Evolutionary conservation across 2,888 invertebrate genomes (phyloP).

Genomic region (Hypena proboscidalis): DNA sequence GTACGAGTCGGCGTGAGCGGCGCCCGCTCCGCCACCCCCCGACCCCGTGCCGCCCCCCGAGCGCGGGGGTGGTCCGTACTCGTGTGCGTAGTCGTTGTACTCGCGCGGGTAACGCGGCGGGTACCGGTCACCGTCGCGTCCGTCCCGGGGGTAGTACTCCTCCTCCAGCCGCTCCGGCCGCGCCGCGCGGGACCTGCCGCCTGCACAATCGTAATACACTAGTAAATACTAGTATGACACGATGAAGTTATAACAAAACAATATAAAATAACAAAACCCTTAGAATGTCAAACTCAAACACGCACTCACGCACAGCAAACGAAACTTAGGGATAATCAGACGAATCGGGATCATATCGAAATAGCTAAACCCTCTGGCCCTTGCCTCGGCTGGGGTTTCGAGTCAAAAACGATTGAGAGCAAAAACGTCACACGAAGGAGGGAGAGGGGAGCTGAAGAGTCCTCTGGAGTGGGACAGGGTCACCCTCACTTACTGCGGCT

Average conservation of each 20-base stretch:
- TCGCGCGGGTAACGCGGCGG: constrained; percentile 57
- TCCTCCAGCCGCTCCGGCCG: constrained; percentile 85
- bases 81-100: constrained; percentile 53
- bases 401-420: constrained; percentile 10
- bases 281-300: constrained; percentile 31
- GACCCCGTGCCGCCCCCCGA: constrained; percentile 40
- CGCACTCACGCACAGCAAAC: constrained; percentile 45
- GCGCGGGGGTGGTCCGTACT: constrained; percentile 46
- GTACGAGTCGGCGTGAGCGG: constrained; percentile 47
- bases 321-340: constrained; percentile 39
- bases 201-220: constrained; percentile 41
- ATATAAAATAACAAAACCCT: constrained; percentile 12
- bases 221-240: background rate
- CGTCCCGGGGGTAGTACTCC: constrained; percentile 80
- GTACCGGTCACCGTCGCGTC: constrained; percentile 62
- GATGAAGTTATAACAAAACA: background rate
- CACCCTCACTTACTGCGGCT: constrained; percentile 70
- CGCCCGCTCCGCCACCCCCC: constrained; percentile 47
- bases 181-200: constrained; percentile 76
- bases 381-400: constrained; percentile 31
- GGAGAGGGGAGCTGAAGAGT: constrained; percentile 14
- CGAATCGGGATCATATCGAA: constrained; percentile 10
- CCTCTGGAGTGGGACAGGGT: constrained; percentile 32
- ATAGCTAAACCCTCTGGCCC: constrained; percentile 25
- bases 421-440: constrained; percentile 45